These are phyloP conservation scores for Atopsyche davidsoni DNA, from an alignment of 1,140 invertebrate genomes.

Conservation along the genomic window DNA sequence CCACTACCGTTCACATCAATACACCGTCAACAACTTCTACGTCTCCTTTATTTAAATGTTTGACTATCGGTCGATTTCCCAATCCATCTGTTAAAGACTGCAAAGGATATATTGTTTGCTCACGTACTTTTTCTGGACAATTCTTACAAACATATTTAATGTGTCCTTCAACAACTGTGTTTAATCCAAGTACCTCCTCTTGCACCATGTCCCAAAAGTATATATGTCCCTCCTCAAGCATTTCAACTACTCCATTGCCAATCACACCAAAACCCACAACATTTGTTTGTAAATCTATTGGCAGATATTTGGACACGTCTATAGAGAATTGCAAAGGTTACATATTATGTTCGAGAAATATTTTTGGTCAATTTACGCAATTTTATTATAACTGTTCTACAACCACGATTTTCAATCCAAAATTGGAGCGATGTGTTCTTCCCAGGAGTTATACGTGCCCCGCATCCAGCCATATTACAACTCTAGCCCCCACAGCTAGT, in stretches of 20 bases:
- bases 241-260: not conserved
- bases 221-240: not conserved
- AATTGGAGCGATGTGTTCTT: not conserved
- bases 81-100: not conserved
- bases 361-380: not conserved
- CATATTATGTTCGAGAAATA: not conserved
- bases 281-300: not conserved
- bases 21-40: not conserved
- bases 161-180: not conserved
- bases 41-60: not conserved
- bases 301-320: not conserved
- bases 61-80: not conserved
- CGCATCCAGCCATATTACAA: not conserved
- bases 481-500: not conserved
- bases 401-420: conserved; percentile 1
- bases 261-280: not conserved
- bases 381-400: not conserved
- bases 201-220: not conserved
- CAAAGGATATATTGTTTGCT: not conserved
- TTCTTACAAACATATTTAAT: not conserved
- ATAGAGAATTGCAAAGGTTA: not conserved
- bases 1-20: not conserved
- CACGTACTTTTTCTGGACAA: not conserved
- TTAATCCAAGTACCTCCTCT: not conserved
- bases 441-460: not conserved